phyloP scores from a whole-genome alignment of 2,797 vertebrate genomes.

The Fringilla coelebs region DNA sequence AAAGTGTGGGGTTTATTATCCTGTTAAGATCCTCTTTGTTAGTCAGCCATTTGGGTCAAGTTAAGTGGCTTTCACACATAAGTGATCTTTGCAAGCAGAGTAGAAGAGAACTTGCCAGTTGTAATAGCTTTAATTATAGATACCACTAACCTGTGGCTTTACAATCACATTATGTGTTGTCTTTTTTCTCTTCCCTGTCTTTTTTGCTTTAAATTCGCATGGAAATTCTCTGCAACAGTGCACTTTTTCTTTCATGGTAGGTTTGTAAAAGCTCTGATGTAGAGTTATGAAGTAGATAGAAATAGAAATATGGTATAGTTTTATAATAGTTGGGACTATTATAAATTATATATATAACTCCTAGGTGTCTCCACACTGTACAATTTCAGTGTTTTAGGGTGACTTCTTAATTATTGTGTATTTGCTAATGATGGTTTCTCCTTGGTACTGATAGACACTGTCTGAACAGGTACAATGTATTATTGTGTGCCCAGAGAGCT shows the following conservation, averaged over 20 bases:
- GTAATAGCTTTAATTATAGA: neutral
- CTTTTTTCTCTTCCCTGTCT: neutral
- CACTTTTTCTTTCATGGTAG: neutral
- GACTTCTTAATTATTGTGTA: neutral
- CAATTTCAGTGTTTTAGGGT: neutral
- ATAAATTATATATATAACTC: neutral
- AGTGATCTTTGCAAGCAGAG: neutral
- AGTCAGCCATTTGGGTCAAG: neutral
- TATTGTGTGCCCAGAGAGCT: neutral
- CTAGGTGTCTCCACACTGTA: neutral
- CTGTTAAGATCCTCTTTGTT: neutral
- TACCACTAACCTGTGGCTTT: neutral
- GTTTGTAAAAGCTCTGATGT: neutral
- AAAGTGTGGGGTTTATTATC: neutral
- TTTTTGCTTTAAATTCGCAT: neutral
- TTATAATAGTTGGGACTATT: neutral
- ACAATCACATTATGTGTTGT: neutral
- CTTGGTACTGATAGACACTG: neutral
- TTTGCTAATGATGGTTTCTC: neutral
- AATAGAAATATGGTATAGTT: neutral
- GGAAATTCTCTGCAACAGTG: neutral
- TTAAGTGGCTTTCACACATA: neutral
- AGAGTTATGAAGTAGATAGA: neutral
- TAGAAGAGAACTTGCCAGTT: neutral
- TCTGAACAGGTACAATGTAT: neutral